Evolutionary conservation across 2,888 invertebrate genomes (phyloP).

Genomic region (Loripinus fragilis): DNA sequence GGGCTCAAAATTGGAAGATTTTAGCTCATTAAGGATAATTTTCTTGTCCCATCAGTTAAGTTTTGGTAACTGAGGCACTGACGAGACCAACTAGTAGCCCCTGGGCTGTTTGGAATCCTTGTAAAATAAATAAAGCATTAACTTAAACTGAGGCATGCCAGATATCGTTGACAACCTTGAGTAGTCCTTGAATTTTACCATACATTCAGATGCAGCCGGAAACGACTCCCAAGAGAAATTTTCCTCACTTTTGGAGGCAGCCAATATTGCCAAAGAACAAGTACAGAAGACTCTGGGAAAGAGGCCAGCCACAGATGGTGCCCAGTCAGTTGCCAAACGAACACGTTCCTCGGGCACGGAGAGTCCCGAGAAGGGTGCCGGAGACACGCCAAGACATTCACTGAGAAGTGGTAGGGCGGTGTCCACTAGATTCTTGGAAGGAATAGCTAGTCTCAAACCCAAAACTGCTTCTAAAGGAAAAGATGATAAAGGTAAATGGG

Average conservation of each 20-base stretch:
- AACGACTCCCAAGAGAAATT: background rate
- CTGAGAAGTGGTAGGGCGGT: slow-evolving; percentile 53
- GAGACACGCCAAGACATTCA: slow-evolving; percentile 4
- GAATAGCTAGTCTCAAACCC: slow-evolving; percentile 51
- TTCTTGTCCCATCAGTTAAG: too few relatives aligned
- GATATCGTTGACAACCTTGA: too few relatives aligned
- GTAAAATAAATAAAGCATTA: too few relatives aligned
- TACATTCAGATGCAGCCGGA: background rate
- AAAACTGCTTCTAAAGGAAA: background rate
- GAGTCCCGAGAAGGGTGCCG: background rate
- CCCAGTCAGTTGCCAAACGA: slow-evolving; percentile 4
- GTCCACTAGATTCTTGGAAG: slow-evolving; percentile 44
- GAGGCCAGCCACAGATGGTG: background rate
- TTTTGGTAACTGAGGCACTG: too few relatives aligned
- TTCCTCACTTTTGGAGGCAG: slow-evolving; percentile 5
- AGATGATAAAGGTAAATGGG: background rate
- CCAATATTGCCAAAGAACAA: slow-evolving; percentile 14
- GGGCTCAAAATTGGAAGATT: too few relatives aligned
- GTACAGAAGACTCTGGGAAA: background rate
- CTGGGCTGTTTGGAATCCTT: too few relatives aligned
- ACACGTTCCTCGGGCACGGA: background rate
- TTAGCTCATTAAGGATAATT: too few relatives aligned
- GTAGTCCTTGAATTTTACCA: too few relatives aligned
- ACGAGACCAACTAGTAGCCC: too few relatives aligned
- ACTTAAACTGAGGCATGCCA: too few relatives aligned